These are phyloP conservation scores for Drosophila mayaguana DNA, from an alignment of 2,888 invertebrate genomes.

Conservation along the genomic window DNA sequence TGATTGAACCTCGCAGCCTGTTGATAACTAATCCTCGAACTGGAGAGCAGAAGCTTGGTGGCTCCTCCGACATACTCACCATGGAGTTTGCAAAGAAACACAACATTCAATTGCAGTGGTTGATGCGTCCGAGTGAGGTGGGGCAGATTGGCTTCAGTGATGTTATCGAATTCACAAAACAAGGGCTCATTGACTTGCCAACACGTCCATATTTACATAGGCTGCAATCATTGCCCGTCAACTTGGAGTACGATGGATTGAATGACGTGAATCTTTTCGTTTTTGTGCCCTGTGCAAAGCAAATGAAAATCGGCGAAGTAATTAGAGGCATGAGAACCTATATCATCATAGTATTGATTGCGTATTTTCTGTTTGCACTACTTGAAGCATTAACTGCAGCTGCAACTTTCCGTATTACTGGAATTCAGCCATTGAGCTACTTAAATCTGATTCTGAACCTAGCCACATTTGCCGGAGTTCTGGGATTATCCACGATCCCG, in stretches of 20 bases:
- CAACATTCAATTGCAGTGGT: constrained; percentile 17
- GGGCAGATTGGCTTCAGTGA: background rate
- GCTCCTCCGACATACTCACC: constrained; percentile 12
- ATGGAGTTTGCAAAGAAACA: constrained; percentile 22
- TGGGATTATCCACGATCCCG: background rate
- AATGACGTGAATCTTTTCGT: background rate
- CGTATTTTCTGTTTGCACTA: constrained; percentile 29
- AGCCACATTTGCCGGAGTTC: background rate
- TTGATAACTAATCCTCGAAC: constrained; percentile 1
- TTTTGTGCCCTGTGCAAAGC: constrained; percentile 39
- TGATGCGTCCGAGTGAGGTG: background rate
- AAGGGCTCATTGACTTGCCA: constrained; percentile 9
- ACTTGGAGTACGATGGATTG: background rate
- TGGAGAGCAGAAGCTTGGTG: constrained; percentile 3
- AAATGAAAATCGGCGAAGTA: constrained; percentile 26
- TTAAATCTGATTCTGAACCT: constrained; percentile 25
- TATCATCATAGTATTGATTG: constrained; percentile 15
- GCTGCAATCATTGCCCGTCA: background rate
- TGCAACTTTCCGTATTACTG: background rate
- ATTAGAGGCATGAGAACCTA: constrained; percentile 21
- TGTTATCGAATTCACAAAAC: background rate
- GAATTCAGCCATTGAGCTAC: background rate
- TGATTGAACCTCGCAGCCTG: constrained; percentile 4
- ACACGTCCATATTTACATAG: background rate
- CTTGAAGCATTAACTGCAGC: constrained; percentile 26